Conservation (phyloP, 2,797 vertebrate genomes). For the Chrysocyon brachyurus region DNA sequence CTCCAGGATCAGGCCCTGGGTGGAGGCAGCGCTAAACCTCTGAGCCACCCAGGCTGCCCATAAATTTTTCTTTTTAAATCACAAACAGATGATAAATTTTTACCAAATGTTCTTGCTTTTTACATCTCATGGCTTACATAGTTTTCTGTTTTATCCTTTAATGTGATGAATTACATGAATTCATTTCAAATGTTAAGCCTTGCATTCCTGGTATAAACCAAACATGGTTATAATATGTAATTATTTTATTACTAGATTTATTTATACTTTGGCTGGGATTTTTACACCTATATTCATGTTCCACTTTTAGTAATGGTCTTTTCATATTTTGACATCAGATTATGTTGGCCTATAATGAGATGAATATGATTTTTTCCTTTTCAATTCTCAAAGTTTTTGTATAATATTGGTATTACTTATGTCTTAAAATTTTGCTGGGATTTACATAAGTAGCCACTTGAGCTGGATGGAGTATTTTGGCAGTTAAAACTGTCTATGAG, state of each 20-base stretch:
- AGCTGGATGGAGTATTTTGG: neutral
- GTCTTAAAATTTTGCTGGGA: neutral
- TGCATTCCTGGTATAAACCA: conserved; percentile 14
- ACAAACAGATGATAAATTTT: neutral
- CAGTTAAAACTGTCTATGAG: neutral
- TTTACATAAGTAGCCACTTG: neutral
- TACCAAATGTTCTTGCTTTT: neutral
- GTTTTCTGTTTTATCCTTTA: neutral
- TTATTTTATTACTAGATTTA: neutral
- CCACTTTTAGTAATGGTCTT: neutral
- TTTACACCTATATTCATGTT: neutral
- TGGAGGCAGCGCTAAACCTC: too few species aligned
- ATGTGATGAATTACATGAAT: neutral
- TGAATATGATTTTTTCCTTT: neutral
- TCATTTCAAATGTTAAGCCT: neutral
- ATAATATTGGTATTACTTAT: neutral
- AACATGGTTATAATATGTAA: neutral
- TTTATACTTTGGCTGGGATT: neutral
- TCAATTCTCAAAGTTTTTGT: neutral
- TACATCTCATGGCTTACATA: neutral
- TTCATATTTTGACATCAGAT: neutral
- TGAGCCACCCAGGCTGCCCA: too few species aligned
- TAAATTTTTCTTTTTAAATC: neutral
- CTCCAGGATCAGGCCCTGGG: too few species aligned
- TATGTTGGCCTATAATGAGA: neutral